These are phyloP conservation scores for Botia kubotai DNA, from an alignment of 2,797 vertebrate genomes.

Conservation along the genomic window DNA sequence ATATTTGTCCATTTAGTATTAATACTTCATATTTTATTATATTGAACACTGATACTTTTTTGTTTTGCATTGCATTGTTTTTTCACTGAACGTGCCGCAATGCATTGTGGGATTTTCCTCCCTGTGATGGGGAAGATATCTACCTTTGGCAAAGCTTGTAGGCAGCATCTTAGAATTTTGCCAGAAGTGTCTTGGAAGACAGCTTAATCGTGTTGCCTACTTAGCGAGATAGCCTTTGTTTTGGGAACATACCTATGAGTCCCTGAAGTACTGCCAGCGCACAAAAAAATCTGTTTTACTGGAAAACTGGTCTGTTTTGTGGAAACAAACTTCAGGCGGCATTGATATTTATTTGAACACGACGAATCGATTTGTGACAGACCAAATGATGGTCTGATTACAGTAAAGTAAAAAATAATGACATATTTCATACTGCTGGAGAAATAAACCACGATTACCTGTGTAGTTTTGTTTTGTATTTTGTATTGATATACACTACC, in stretches of 20 bases:
- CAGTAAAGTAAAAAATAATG: not conserved
- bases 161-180: too few relatives aligned
- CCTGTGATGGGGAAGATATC: too few relatives aligned
- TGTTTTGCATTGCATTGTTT: too few relatives aligned
- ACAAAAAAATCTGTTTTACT: constrained; percentile 3
- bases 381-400: not conserved
- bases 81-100: too few relatives aligned
- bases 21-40: too few relatives aligned
- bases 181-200: not conserved
- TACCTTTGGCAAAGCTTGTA: too few relatives aligned
- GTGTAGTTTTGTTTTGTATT: not conserved
- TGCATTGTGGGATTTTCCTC: too few relatives aligned
- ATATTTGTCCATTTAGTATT: too few relatives aligned
- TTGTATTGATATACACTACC: not conserved
- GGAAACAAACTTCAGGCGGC: not conserved
- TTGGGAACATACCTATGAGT: not conserved
- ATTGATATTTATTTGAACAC: not conserved
- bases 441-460: not conserved
- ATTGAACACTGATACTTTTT: too few relatives aligned
- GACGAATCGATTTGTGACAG: not conserved
- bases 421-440: not conserved
- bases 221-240: not conserved
- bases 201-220: not conserved
- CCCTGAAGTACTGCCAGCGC: not conserved
- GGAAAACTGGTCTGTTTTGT: constrained; percentile 4